A percentile compares a stretch with the other conserved stretches of the same genome.
Conservation (phyloP, 1,140 invertebrate species). For the Triops cancriformis region DNA sequence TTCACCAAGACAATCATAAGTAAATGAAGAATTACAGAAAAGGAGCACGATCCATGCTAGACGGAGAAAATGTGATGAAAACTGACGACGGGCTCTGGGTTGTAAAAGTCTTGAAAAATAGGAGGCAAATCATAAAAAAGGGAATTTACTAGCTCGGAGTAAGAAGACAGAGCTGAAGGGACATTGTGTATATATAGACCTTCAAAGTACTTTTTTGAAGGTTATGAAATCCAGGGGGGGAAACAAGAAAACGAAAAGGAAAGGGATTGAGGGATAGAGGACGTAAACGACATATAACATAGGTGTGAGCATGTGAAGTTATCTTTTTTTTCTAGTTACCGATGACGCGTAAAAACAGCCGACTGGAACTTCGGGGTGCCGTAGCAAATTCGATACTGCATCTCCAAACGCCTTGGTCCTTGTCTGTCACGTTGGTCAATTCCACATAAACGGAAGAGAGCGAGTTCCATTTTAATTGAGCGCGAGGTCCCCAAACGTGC, state of each 20-base stretch:
- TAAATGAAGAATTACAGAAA: not conserved
- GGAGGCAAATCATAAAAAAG: not conserved
- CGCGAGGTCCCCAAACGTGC: not conserved
- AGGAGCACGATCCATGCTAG: not conserved
- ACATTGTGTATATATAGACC: not conserved
- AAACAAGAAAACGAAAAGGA: not conserved
- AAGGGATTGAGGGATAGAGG: not conserved
- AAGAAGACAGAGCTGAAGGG: not conserved
- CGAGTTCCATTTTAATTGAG: conserved; percentile 14
- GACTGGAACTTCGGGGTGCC: not conserved
- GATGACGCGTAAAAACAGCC: not conserved
- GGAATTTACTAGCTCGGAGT: not conserved
- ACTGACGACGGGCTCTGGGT: not conserved
- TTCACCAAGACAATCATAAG: not conserved
- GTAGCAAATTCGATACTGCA: conserved; percentile 1
- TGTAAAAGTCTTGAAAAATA: not conserved
- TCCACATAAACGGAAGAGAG: conserved; percentile 13
- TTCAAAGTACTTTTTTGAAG: not conserved
- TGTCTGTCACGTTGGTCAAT: conserved; percentile 4
- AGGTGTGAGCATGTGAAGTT: not conserved
- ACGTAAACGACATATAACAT: not conserved
- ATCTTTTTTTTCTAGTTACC: not conserved
- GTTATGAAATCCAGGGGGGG: not conserved
- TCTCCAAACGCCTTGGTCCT: conserved; percentile 8
- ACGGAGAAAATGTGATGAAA: not conserved